These are phyloP conservation scores for Nettapus auritus DNA, from an alignment of 2,113 vertebrate genomes.

Conservation along the genomic window DNA sequence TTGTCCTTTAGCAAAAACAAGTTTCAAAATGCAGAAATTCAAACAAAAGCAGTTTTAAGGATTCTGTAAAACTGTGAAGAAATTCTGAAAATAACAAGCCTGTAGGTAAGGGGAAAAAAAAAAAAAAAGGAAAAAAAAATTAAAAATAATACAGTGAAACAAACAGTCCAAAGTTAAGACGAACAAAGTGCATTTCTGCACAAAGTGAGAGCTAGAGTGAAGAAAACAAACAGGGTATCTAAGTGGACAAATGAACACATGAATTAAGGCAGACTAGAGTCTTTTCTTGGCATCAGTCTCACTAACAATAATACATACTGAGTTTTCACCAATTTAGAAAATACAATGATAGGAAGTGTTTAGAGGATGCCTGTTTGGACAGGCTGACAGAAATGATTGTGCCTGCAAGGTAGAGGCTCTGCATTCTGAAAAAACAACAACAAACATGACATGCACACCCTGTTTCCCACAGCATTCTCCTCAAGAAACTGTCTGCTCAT, in stretches of 20 bases:
- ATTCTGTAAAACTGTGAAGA: background rate
- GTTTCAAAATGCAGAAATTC: background rate
- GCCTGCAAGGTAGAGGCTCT: background rate
- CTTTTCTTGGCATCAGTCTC: background rate
- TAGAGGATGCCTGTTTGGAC: background rate
- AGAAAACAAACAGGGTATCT: background rate
- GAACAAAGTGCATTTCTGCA: background rate
- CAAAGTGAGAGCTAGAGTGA: background rate
- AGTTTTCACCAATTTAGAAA: background rate
- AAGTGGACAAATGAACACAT: background rate
- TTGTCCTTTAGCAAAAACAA: background rate
- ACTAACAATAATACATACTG: background rate
- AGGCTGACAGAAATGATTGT: background rate
- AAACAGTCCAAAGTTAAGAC: background rate
- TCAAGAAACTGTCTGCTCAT: no score
- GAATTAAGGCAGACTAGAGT: background rate
- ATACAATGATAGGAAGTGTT: background rate
- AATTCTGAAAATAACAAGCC: background rate
- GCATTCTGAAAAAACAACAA: background rate
- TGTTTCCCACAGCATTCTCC: no score
- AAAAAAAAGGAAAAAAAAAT: background rate
- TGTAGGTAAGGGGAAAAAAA: background rate
- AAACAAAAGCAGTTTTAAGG: background rate
- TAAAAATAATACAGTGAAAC: background rate
- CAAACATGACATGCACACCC: no score